A percentile compares a stretch with the other conserved stretches of the same genome.
These are phyloP conservation scores for Drosophila paranaensis DNA, from an alignment of 2,888 invertebrate species.

Conservation along the genomic window DNA sequence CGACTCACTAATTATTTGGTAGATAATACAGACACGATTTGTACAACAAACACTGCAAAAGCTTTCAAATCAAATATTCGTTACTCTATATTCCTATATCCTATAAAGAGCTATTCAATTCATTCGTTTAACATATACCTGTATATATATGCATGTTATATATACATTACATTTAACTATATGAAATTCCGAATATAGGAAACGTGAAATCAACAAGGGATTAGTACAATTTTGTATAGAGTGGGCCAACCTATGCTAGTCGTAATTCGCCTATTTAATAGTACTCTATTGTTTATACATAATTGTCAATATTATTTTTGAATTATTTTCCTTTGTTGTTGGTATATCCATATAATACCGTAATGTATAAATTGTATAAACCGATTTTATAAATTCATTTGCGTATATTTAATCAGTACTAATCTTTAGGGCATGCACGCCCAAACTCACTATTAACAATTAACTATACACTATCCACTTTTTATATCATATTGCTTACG, in stretches of 20 bases:
- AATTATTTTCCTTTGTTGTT: constrained; percentile 4
- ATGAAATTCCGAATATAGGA: constrained; percentile 9
- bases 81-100: constrained; percentile 8
- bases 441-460: constrained; percentile 64
- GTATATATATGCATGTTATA: constrained; percentile 6
- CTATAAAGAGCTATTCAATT: constrained; percentile 8
- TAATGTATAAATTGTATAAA: constrained; percentile 60
- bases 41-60: constrained; percentile 39
- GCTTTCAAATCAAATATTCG: constrained; percentile 16
- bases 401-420: constrained; percentile 76
- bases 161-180: constrained; percentile 19
- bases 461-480: constrained; percentile 40
- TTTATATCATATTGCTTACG: constrained; percentile 24
- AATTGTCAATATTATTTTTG: constrained; percentile 1
- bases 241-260: constrained; percentile 4
- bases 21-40: constrained; percentile 40
- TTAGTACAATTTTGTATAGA: constrained; percentile 1
- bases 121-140: constrained; percentile 1
- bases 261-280: not conserved
- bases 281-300: constrained; percentile 7
- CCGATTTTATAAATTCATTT: constrained; percentile 76
- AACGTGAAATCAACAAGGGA: constrained; percentile 8
- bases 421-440: constrained; percentile 51
- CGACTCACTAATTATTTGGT: constrained; percentile 13
- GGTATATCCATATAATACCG: constrained; percentile 15